phyloP scores from a whole-genome alignment of 2,797 vertebrate species.

The Anas acuta region DNA sequence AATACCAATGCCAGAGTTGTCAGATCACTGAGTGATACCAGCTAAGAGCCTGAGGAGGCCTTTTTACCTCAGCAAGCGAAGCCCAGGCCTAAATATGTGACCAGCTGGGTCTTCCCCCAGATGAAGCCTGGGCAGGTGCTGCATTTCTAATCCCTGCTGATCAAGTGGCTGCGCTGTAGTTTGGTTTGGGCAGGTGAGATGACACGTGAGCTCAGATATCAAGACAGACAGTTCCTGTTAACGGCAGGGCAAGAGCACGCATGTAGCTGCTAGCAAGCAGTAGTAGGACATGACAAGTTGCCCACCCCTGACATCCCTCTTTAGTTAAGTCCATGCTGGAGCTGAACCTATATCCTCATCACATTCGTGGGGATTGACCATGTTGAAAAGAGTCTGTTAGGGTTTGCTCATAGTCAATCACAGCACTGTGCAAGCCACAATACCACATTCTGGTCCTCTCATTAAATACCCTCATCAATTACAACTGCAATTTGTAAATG shows the following conservation, averaged over 20 bases:
- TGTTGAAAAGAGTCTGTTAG: background rate
- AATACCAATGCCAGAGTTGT: background rate
- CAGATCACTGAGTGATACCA: background rate
- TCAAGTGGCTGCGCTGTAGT: background rate
- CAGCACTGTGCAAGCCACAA: background rate
- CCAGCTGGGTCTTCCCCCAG: background rate
- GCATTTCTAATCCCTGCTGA: background rate
- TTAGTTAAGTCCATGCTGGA: background rate
- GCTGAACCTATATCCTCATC: background rate
- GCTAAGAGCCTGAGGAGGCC: background rate
- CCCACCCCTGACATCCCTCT: background rate
- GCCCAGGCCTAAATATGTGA: background rate
- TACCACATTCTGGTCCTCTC: background rate
- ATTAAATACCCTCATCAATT: background rate
- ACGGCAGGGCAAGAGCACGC: fast-evolving
- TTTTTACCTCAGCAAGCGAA: background rate
- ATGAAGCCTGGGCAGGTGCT: background rate
- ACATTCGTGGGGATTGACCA: background rate
- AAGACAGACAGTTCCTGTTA: background rate
- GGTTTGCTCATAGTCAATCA: background rate
- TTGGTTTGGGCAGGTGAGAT: background rate
- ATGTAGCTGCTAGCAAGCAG: background rate
- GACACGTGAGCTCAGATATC: background rate
- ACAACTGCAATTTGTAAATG: background rate
- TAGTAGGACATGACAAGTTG: background rate